Evolutionary conservation across 2,797 vertebrate species (phyloP).

Genomic region (Dendrocincla fuliginosa): DNA sequence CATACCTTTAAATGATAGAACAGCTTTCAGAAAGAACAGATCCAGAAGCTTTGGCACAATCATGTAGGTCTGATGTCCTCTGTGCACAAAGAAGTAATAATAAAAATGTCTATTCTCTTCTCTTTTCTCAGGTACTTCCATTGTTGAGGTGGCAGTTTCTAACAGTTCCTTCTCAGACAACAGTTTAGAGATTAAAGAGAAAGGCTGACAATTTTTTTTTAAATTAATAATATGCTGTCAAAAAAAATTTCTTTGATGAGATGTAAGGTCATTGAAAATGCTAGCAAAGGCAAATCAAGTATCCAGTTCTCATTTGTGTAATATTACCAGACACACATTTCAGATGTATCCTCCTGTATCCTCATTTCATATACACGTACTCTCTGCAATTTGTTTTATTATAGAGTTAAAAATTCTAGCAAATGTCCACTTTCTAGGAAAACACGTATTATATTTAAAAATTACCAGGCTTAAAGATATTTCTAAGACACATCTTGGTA

Average conservation of each 20-base stretch:
- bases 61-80: not conserved
- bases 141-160: not conserved
- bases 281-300: not conserved
- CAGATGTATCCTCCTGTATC: not conserved
- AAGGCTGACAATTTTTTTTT: fast-evolving
- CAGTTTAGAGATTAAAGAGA: not conserved
- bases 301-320: not conserved
- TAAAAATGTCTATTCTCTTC: too few relatives aligned
- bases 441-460: not conserved
- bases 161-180: not conserved
- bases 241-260: not conserved
- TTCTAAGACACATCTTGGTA: not conserved
- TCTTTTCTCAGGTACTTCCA: not conserved
- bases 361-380: not conserved
- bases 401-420: not conserved
- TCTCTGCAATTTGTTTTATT: not conserved
- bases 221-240: not conserved
- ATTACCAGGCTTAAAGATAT: not conserved
- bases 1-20: not conserved
- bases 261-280: not conserved
- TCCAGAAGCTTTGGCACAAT: not conserved
- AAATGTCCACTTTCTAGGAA: not conserved
- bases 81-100: not conserved
- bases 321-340: not conserved
- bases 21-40: not conserved